Base-by-base conservation (phyloP, 2,113 vertebrate species). In the Oxygymnocypris stewartii region DNA sequence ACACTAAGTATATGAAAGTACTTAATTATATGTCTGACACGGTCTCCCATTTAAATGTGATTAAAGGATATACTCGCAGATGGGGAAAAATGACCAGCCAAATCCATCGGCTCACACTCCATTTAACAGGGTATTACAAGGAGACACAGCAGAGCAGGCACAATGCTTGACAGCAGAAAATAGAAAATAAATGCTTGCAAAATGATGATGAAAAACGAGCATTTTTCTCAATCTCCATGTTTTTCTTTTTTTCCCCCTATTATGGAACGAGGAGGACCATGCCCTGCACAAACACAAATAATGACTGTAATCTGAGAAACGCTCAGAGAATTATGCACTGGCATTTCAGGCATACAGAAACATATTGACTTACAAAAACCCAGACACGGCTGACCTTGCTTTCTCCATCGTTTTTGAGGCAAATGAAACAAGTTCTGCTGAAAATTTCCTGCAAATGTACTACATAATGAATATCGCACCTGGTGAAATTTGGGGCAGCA, bases 41-140 rank as follows among this genome's bases (percentile, higher is more conserved):
- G 83, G 89, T 90, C 85, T 75, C 85, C 92, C 92, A 93, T 94
- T 94, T 89, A 94, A 93, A 92, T 88, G 31, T 92, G 91, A 93
- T 94, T 85, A 91, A 90, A 89, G 81, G 87, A 91, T 92, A 91
- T 86, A 79, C 86, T 84, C 78, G 89, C 85, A 92, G 92, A 93
- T 91, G 90, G 93, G 88, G 92, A 93, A 85, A 93, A 93, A 93
- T 92, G 90, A 92, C 89, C 90, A 65, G 91, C 49, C 90, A 84
- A 84, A 93, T 92, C 91, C 82, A 90, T 89, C 84, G 85, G 25
- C 89, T 91, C 92, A 92, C 93, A 88, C 88, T 88, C 91, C 93
- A 93, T 94, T 94, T 93, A 92, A 89, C 93, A 91, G 76, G 79
- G 79, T 88, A 87, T 88, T 86, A 87, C 54, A 83, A 85, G 51